Evolutionary conservation across 2,888 invertebrate genomes (phyloP).

Genomic region (Lasioglossum pauxillum): DNA sequence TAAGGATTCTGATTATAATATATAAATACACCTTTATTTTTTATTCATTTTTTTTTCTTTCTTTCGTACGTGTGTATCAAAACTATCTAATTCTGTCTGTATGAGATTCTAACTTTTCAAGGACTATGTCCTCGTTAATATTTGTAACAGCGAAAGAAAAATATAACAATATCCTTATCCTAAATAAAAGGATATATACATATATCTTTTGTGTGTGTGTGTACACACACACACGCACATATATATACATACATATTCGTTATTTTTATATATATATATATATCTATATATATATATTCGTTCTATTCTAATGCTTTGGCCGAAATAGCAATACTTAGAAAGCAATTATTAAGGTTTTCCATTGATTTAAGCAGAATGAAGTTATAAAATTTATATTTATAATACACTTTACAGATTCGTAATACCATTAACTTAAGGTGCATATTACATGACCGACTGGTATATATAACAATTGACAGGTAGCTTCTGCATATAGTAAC

Average conservation of each 20-base stretch:
- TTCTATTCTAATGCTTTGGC: slow-evolving; percentile 80
- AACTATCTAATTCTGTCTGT: slow-evolving; percentile 63
- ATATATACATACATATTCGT: neutral
- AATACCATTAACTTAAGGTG: slow-evolving; percentile 84
- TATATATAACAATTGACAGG: slow-evolving; percentile 84
- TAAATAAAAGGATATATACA: slow-evolving; percentile 69
- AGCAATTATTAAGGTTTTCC: slow-evolving; percentile 71
- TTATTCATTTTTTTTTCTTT: slow-evolving; percentile 40
- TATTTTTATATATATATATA: slow-evolving; percentile 22
- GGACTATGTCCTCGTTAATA: slow-evolving; percentile 49
- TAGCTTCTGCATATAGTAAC: slow-evolving; percentile 81
- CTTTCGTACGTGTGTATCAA: slow-evolving; percentile 53
- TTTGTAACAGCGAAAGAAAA: slow-evolving; percentile 68
- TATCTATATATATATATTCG: slow-evolving; percentile 32
- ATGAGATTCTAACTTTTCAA: slow-evolving; percentile 70
- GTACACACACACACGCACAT: neutral
- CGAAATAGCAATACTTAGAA: slow-evolving; percentile 76
- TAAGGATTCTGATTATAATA: slow-evolving; percentile 71
- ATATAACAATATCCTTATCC: slow-evolving; percentile 66
- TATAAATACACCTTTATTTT: slow-evolving; percentile 69
- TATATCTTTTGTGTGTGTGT: slow-evolving; percentile 53
- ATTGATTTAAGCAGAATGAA: slow-evolving; percentile 81
- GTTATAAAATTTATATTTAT: slow-evolving; percentile 85
- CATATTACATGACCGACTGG: slow-evolving; percentile 83
- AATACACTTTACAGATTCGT: slow-evolving; percentile 85